These are phyloP conservation scores for Galerucella pusilla DNA, from an alignment of 2,888 invertebrate genomes.

Conservation along the genomic window DNA sequence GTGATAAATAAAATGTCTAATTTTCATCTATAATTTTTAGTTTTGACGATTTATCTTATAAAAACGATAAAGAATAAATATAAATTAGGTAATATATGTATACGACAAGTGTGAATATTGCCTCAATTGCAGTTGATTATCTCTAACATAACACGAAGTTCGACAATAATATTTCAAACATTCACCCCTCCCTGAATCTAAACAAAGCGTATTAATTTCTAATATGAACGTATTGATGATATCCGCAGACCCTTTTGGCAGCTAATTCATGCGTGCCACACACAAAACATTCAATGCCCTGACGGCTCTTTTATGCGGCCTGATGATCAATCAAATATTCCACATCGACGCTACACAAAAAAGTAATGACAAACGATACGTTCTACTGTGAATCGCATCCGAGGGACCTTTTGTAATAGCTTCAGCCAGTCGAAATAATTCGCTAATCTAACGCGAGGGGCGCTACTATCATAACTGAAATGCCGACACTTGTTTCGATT, in stretches of 20 bases:
- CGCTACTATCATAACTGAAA: slow-evolving; percentile 56
- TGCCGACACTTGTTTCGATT: slow-evolving; percentile 60
- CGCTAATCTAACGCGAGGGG: slow-evolving; percentile 62
- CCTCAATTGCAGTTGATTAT: slow-evolving; percentile 44
- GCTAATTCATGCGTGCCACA: slow-evolving; percentile 58
- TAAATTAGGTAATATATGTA: background rate
- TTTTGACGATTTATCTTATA: too few relatives aligned
- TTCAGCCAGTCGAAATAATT: slow-evolving; percentile 63
- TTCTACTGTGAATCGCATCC: slow-evolving; percentile 28
- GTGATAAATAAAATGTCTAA: too few relatives aligned
- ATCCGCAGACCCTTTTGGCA: slow-evolving; percentile 57
- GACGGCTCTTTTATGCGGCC: slow-evolving; percentile 60
- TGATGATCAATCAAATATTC: slow-evolving; percentile 60
- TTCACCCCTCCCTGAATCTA: slow-evolving; percentile 42
- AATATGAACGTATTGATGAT: slow-evolving; percentile 56
- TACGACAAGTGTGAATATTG: slow-evolving; percentile 29
- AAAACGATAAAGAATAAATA: too few relatives aligned
- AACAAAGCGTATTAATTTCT: slow-evolving; percentile 59
- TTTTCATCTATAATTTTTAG: too few relatives aligned
- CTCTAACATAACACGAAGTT: background rate
- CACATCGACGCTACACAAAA: slow-evolving; percentile 40
- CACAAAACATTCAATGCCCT: slow-evolving; percentile 60
- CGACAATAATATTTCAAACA: slow-evolving; percentile 33
- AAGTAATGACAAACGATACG: slow-evolving; percentile 43
- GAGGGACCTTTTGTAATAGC: slow-evolving; percentile 57